Base-by-base conservation (phyloP, 92 coral and sea anemone species). In the Umimayanthus kanabou region DNA sequence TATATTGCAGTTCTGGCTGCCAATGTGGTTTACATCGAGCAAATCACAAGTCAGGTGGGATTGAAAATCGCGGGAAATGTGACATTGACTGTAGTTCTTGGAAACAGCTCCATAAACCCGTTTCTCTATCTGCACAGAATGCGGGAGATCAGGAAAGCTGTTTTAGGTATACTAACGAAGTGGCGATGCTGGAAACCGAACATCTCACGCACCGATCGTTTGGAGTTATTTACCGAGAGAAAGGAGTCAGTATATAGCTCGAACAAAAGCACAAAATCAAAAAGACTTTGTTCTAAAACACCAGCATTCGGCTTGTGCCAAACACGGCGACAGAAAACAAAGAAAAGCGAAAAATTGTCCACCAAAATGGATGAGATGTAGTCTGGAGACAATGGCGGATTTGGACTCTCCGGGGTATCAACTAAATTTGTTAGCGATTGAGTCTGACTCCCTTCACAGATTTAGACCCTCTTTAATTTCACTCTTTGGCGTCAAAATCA, bases 31-130 rank as follows among this genome's bases (percentile, higher is more conserved):
- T 83, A 70, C 26, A 83, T 83, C 29, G 18, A 72, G 14, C 78
- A 70, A 26, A 83, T 83, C 65, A 83, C 79, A 20, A 45, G 87
- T 47, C 77, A 45, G 15, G 87, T 83, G 87, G 39, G 78, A 4
- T 43, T 83, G 66, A 83, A 83, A 71, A 70, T 83, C 43, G 87
- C 87, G 14, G 87, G 87, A 83, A 83, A 83, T 47, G 87, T 83
- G 69, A 83, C 87, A 42, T 30, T 83, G 22, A 69, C 87, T 13
- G 28, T 83, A 11, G 87, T 83, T 28, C 87, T 83, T 47, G 87
- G 87, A 3, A 83, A 83, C 43, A 83, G 87, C 67, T 29, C 87
- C 6, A 28, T 70, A 7, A 83, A 83, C 25, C 87, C 87, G 10
- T 83, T 83, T 70, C 87, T 83, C 18, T 83, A 70, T 83, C 25